phyloP scores from a whole-genome alignment of 2,113 vertebrate genomes.

The Brachyhypopomus gauderio region DNA sequence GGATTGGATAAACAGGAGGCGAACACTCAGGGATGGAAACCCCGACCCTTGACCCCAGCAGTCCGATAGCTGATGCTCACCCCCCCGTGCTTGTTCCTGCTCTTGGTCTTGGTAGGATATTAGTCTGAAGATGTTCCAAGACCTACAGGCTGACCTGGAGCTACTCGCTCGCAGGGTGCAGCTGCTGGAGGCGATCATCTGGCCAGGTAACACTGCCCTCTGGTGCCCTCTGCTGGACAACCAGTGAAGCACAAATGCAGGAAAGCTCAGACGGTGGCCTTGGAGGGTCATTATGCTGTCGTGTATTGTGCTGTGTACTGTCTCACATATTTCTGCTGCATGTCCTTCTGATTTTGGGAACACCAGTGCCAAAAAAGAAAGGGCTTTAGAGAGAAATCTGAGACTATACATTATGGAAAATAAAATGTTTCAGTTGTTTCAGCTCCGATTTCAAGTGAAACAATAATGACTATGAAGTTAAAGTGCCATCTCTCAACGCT shows the following conservation, averaged over 20 bases:
- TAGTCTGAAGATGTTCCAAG: constrained; percentile 96
- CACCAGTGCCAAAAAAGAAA: too few relatives aligned
- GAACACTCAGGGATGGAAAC: constrained; percentile 60
- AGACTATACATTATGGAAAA: too few relatives aligned
- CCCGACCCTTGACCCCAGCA: constrained; percentile 51
- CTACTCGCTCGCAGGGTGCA: constrained; percentile 98
- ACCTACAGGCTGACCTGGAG: constrained; percentile 96
- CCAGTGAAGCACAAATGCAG: not conserved
- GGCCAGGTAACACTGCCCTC: constrained; percentile 89
- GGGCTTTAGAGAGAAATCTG: too few relatives aligned
- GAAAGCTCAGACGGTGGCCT: not conserved
- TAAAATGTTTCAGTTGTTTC: too few relatives aligned
- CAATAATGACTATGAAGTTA: too few relatives aligned
- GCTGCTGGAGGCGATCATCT: constrained; percentile 98
- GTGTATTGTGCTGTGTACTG: too few relatives aligned
- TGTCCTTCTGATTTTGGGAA: too few relatives aligned
- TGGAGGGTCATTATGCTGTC: too few relatives aligned
- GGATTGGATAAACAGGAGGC: constrained; percentile 57
- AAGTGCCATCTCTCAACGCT: too few relatives aligned
- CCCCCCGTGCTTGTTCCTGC: constrained; percentile 77
- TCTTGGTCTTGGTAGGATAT: constrained; percentile 92
- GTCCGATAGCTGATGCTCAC: constrained; percentile 55
- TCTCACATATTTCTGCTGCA: too few relatives aligned
- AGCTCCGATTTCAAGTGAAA: too few relatives aligned
- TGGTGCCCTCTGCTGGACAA: constrained; percentile 42